Base-by-base conservation (phyloP, 1,140 invertebrate species). In the Zaprionus vittiger region DNA sequence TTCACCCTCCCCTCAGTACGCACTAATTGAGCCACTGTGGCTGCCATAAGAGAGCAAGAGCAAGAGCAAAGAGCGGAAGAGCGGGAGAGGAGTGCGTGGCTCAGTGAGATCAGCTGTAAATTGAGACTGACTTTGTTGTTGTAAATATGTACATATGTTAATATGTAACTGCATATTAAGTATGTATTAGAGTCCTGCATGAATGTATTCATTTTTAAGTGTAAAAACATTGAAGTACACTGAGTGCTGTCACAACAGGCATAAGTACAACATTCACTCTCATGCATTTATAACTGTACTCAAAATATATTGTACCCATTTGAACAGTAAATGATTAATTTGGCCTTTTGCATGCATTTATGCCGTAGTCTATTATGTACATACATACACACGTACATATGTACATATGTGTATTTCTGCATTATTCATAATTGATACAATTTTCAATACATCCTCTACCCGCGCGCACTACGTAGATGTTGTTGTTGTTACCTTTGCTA, bases 41-140 rank as follows among this genome's bases (percentile, higher is more conserved):
- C n/a, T 17, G 41, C n/a, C n/a, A 17, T 7, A 44, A 47, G 41
- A 47, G 41, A 17, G 41, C 15, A 2, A 20, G 5, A 44, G 15
- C 41, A n/a, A 12, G 11, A 14, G 20, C 17, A 9, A 52, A 65
- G 63, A 65, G 73, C 73, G 67, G 63, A 81, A 60, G 65, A 52
- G 61, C 59, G 44, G 14, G 22, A 11, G 17, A 47, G 41, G 41
- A 31, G 56, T 37, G 14, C 55, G 49, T 14, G 28, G 20, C 49
- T 54, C 57, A 54, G 24, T 34, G 28, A 47, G 69, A 72, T 72
- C 69, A 47, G 22, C 61, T 64, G 52, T 34, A 54, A 64, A 64
- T 64, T 54, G 20, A 11, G 11, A 38, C 14, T 54, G 41, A 63
- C 34, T 34, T 63, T 28, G 22, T 63, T 63, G 44, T 49, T 49